Evolutionary conservation across 2,888 invertebrate species (phyloP).

Genomic region (Drosophila aldrichi): DNA sequence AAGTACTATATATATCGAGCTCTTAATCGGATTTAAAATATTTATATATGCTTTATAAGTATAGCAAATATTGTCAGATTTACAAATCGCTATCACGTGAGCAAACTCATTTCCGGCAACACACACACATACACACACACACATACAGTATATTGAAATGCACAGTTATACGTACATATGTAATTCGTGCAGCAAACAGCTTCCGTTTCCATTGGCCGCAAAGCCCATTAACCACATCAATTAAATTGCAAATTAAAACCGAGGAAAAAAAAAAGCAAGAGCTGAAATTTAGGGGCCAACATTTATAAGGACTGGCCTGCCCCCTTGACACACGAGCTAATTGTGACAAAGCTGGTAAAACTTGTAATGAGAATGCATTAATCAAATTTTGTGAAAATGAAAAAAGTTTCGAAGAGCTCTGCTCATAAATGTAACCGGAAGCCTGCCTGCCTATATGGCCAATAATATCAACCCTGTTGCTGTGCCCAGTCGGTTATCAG

Average conservation of each 20-base stretch:
- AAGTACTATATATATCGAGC: not conserved
- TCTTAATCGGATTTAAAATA: constrained; percentile 9
- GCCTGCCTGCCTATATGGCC: constrained; percentile 19
- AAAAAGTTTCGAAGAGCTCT: constrained; percentile 13
- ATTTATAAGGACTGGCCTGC: not conserved
- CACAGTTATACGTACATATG: not conserved
- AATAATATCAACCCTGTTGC: constrained; percentile 1
- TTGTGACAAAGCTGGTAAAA: constrained; percentile 45
- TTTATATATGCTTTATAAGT: not conserved
- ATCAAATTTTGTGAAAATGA: constrained; percentile 9
- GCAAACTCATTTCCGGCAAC: constrained; percentile 70
- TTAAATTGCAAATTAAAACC: constrained; percentile 62
- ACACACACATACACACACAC: constrained; percentile 18
- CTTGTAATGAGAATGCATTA: constrained; percentile 39
- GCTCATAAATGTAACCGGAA: constrained; percentile 22
- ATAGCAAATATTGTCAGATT: constrained; percentile 22
- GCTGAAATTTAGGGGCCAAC: not conserved
- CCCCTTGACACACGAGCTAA: constrained; percentile 34
- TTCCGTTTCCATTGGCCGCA: constrained; percentile 70
- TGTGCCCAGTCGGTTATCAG: constrained; percentile 1
- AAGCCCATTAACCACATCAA: constrained; percentile 73
- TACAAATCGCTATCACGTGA: constrained; percentile 44
- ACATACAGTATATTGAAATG: not conserved
- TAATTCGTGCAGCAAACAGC: constrained; percentile 30
- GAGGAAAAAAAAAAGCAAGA: constrained; percentile 28